phyloP scores from a whole-genome alignment of 2,113 vertebrate genomes.

The Hystrix brachyura region DNA sequence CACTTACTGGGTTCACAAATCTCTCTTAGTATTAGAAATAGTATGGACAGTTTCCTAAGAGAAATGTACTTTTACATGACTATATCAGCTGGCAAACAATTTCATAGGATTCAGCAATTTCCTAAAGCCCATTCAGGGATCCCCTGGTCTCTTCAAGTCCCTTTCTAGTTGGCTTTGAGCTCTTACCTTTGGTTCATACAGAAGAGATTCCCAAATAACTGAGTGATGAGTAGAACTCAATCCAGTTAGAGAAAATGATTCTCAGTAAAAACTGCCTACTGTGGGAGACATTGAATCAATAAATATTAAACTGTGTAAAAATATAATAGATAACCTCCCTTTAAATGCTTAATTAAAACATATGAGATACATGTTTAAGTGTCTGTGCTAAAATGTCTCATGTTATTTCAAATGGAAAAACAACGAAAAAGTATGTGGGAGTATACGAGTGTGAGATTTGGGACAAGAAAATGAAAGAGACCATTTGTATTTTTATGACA shows the following conservation, averaged over 20 bases:
- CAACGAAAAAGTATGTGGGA: background rate
- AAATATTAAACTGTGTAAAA: background rate
- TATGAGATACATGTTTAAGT: background rate
- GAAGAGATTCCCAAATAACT: background rate
- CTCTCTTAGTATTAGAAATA: background rate
- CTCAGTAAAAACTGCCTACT: background rate
- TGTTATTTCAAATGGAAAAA: slow-evolving; percentile 9
- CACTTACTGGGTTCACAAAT: background rate
- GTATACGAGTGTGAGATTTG: background rate
- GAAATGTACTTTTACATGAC: background rate
- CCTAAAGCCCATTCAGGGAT: background rate
- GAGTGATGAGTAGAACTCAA: background rate
- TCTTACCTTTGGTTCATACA: background rate
- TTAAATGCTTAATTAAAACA: slow-evolving; percentile 1
- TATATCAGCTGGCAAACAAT: background rate
- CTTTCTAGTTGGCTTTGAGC: background rate
- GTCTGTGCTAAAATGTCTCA: background rate
- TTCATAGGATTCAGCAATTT: background rate
- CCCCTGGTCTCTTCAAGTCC: background rate
- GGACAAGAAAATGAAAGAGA: slow-evolving; percentile 52
- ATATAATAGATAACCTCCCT: background rate
- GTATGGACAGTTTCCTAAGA: background rate
- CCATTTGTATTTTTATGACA: slow-evolving; percentile 48
- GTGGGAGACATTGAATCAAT: background rate
- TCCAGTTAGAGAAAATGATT: background rate